Evolutionary conservation across 1,140 invertebrate species (phyloP), one percentile per base, ranked within the genome.

Genomic region (Melitaea cinxia): DNA sequence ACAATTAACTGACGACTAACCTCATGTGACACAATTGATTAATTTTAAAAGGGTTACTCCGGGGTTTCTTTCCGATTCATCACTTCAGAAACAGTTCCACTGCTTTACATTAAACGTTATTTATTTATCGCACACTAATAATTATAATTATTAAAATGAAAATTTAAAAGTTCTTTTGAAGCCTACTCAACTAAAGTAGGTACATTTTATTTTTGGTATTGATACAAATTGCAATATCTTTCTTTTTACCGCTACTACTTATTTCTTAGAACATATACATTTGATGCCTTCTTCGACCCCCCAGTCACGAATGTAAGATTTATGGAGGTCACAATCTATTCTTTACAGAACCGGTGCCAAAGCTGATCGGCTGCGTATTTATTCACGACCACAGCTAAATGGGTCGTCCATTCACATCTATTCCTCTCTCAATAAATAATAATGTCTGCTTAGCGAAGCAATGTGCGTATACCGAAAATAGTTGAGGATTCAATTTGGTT

Each of bases 321-420:
- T 83, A 85, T 83, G 68, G 81, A 70, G 80, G 80, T 83, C 73
- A 73, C 72, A 68, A 74, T 75, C 68, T 75, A 74, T 75, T 80
- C 78, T 70, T 68, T 63, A 72, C 70, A 67, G 63, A 66, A 62
- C 57, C 33, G 35, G 59, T 59, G 59, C 45, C 56, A 57, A 57
- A 61, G 56, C 57, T 78, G 72, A 79, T 79, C 72, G 70, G 72
- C 68, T 67, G 67, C 60, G 67, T 73, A 78, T 78, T 78, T 75
- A 78, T 79, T 79, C 74, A 75, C 74, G 64, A 68, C 73, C 50
- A 69, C 65, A 42, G 47, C 64, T 72, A 75, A 76, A 73, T 70
- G 65, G 74, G 74, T 70, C 68, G 57, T 60, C 70, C 33, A 61
- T 70, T 65, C 63, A 65, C 63, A 62, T 70, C 30, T 64, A 66